Evolutionary conservation across 2,113 vertebrate species (phyloP).

Genomic region (Petroica traversi): DNA sequence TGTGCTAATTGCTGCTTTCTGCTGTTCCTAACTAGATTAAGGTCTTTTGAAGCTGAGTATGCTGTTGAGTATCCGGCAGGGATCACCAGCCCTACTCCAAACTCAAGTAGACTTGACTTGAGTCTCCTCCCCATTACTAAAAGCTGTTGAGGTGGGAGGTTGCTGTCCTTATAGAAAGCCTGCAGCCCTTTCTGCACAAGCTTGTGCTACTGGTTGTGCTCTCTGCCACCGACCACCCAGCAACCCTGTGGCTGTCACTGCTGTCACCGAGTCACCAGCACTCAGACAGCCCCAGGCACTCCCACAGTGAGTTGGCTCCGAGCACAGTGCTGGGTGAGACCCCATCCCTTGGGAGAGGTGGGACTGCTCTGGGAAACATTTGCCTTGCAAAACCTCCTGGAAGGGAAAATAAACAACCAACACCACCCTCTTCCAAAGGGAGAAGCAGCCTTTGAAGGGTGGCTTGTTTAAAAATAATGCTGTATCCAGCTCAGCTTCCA

Average conservation of each 20-base stretch:
- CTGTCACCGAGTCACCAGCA: background rate
- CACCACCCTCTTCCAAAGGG: background rate
- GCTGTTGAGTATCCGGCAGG: background rate
- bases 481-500: background rate
- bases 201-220: accelerated
- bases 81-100: background rate
- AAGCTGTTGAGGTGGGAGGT: background rate
- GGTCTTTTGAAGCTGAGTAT: background rate
- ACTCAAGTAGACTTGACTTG: background rate
- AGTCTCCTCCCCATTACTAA: background rate
- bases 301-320: accelerated
- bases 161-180: background rate
- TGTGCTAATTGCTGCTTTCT: background rate
- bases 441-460: background rate
- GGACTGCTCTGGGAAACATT: background rate
- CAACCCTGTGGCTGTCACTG: background rate
- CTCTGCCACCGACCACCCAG: background rate
- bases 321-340: accelerated
- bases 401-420: background rate
- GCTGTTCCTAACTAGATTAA: background rate
- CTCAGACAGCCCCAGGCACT: accelerated
- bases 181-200: background rate
- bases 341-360: background rate
- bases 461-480: background rate
- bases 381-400: background rate